Evolutionary conservation across 2,888 invertebrate genomes (phyloP).

Genomic region (Rhimphoctona megacephalus): DNA sequence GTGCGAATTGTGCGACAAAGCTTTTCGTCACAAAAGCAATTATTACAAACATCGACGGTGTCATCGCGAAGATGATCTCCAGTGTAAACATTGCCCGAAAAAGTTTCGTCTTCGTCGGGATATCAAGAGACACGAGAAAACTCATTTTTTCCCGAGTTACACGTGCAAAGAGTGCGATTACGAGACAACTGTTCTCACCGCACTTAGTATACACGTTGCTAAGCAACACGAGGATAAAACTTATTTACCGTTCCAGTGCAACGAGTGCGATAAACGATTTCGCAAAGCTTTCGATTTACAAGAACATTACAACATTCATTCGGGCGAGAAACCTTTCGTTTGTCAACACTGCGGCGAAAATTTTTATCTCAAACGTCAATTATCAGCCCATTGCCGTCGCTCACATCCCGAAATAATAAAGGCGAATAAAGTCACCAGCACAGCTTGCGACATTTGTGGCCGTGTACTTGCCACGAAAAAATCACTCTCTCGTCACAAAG

Average conservation of each 20-base stretch:
- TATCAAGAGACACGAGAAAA: constrained; percentile 82
- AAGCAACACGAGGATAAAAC: constrained; percentile 80
- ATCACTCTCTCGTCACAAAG: constrained; percentile 82
- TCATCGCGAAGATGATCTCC: constrained; percentile 80
- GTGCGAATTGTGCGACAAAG: constrained; percentile 82
- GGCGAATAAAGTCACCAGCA: constrained; percentile 82
- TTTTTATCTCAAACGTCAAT: constrained; percentile 80
- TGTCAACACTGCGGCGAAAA: constrained; percentile 80
- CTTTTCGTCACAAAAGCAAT: constrained; percentile 81
- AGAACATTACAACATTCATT: constrained; percentile 83
- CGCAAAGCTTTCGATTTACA: constrained; percentile 82
- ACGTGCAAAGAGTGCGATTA: constrained; percentile 83
- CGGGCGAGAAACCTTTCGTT: constrained; percentile 82
- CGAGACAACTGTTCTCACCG: constrained; percentile 82
- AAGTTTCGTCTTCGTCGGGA: constrained; percentile 82
- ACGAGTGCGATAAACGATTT: constrained; percentile 82
- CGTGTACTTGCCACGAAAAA: constrained; percentile 81
- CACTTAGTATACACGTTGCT: constrained; percentile 81
- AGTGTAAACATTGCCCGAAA: constrained; percentile 82
- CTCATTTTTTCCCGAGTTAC: constrained; percentile 82
- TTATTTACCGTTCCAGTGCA: constrained; percentile 81
- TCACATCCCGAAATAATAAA: constrained; percentile 82
- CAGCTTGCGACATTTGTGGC: constrained; percentile 83
- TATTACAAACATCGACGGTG: constrained; percentile 81
- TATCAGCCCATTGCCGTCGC: constrained; percentile 81